Base-by-base conservation (phyloP, 2,797 vertebrate genomes). In the Lophotriccus pileatus region DNA sequence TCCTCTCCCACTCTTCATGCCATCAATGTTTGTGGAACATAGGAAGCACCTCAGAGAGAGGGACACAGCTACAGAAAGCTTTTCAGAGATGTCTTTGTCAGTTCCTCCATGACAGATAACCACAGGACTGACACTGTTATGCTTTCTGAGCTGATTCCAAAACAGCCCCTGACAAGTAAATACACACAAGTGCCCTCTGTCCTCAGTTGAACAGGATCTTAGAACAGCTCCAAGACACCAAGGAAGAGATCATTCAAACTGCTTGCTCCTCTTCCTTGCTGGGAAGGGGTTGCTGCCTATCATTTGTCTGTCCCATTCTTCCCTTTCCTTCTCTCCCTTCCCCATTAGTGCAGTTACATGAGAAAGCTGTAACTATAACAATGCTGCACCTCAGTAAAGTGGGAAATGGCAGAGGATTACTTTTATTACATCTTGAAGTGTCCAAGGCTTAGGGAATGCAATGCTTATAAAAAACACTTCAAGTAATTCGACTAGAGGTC, bases 381-480 rank as follows among this genome's bases (percentile, higher is more conserved):
- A 83, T 32, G 50, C 20, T 93, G 67, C 75, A 63, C 77, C 64
- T 47, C 66, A 21, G 52, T 43, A 76, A 93, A 92, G 32, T 53
- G 63, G 60, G 32, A 94, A 85, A 93, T 50, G 41, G 52, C 64
- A 41, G 59, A 77, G 70, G 53, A 88, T 84, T 76, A 49, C 73
- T 81, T 75, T 8, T 50, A 81, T 76, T 84, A 56, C 41, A 89
- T 41, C 32, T 62, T 89, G 30, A 84, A 94, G 78, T 74, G 53
- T 88, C 80, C 87, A 66, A 70, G 77, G 67, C 53, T 93, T 74
- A 84, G 73, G 50, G 34, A 69, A 74, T 78, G 52, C 59, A 89
- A 73, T 72, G 56, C 22, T 80, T 89, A 90, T 24, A 91, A 95
- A 93, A 34, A 91, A 75, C 64, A 24, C 79, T 95, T 85, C 32